These are phyloP conservation scores for Gymnoscopelus braueri DNA, from an alignment of 2,797 vertebrate genomes.

Conservation along the genomic window DNA sequence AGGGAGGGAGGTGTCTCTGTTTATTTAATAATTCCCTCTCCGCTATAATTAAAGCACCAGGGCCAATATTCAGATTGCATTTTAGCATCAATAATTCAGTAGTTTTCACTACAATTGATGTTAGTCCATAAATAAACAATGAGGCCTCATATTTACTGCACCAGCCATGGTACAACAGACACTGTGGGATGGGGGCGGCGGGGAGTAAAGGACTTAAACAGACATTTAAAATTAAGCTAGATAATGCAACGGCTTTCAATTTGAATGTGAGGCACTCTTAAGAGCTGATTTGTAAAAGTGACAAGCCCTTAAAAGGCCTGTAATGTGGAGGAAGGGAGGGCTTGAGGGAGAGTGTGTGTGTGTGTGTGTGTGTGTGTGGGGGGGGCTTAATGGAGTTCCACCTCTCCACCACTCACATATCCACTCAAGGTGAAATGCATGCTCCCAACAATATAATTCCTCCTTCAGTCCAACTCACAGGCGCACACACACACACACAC, in stretches of 20 bases:
- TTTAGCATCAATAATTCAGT: slow-evolving; percentile 89
- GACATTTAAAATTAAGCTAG: slow-evolving; percentile 87
- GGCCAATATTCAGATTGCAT: slow-evolving; percentile 86
- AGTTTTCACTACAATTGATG: slow-evolving; percentile 87
- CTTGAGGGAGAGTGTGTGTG: slow-evolving; percentile 5
- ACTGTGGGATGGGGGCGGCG: slow-evolving; percentile 9
- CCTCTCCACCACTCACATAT: slow-evolving; percentile 71
- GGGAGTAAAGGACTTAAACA: slow-evolving; percentile 78
- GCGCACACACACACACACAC: slow-evolving; percentile 44
- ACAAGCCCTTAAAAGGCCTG: slow-evolving; percentile 82
- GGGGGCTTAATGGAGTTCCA: slow-evolving; percentile 76
- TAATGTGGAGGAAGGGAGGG: slow-evolving; percentile 52
- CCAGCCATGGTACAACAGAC: slow-evolving; percentile 63
- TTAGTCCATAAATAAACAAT: slow-evolving; percentile 85
- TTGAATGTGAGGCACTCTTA: slow-evolving; percentile 76
- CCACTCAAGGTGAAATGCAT: slow-evolving; percentile 79
- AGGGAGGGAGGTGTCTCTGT: slow-evolving; percentile 65
- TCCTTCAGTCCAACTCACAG: slow-evolving; percentile 72
- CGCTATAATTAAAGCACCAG: slow-evolving; percentile 85
- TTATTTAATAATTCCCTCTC: slow-evolving; percentile 83
- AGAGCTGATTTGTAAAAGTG: slow-evolving; percentile 84
- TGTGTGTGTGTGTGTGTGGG: not conserved
- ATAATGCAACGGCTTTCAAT: slow-evolving; percentile 83
- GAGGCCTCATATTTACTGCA: slow-evolving; percentile 82
- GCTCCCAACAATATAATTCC: slow-evolving; percentile 76